Base-by-base conservation (phyloP, 1,140 invertebrate species). In the Neotoxoptera formosana region DNA sequence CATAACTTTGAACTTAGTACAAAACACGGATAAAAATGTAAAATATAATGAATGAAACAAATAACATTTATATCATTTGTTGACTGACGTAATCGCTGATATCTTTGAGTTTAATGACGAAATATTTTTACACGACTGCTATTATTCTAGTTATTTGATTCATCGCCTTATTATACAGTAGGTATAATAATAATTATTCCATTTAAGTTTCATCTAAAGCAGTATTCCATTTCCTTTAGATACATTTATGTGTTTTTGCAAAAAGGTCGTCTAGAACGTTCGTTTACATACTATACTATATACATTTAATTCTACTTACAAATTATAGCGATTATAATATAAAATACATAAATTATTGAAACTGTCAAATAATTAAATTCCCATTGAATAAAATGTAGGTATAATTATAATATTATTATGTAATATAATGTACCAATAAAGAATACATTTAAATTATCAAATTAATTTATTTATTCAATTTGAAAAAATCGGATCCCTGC, bases 91-190 rank as follows among this genome's bases (percentile, higher is more conserved):
- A 60, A 30, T 60, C 8, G 3, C 30, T n/a, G 30, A 14, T 67
- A 67, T 67, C 30, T 14, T 67, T 76, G n/a, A n/a, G n/a, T 76
- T 76, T n/a, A 76, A 34, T n/a, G 30, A 17, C 60, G n/a, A 76
- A 67, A 34, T 76, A 11, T 76, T 17, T 76, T 76, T 76, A 34
- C n/a, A 76, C n/a, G 17, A n/a, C 14, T n/a, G 14, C 4, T 4
- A n/a, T 76, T 76, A 76, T 76, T n/a, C 14, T 76, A n/a, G 30
- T 76, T 76, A 76, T 76, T 76, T 76, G 60, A 76, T 76, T 76
- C 17, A 17, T 76, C 14, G 17, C 0, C 17, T n/a, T n/a, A 76
- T 76, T 76, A 76, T 76, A 1, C 60, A 76, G n/a, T 76, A 7
- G 60, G 60, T 76, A 67, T 67, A 14, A 67, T n/a, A n/a, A n/a